Conservation (phyloP, 1,140 invertebrate genomes). For the Aleiodes sp. region DNA sequence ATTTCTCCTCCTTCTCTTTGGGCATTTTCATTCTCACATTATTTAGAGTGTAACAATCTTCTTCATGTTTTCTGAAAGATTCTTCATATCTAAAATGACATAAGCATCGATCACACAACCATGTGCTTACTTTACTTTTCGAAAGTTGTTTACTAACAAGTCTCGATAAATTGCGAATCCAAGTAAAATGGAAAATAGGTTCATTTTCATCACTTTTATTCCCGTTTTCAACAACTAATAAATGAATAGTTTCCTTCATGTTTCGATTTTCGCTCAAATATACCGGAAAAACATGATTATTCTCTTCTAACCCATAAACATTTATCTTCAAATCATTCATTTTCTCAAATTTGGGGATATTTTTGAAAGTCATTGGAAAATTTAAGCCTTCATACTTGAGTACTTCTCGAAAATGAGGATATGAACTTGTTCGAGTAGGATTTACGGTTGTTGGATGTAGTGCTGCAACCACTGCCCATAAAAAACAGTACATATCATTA, state of each 20-base stretch:
- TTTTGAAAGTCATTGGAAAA: conserved; percentile 32
- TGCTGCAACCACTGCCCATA: conserved; percentile 20
- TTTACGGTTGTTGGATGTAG: conserved; percentile 10
- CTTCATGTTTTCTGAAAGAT: no score
- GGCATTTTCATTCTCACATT: no score
- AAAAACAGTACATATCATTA: conserved; percentile 17
- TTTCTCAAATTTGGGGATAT: conserved; percentile 34
- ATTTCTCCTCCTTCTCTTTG: no score
- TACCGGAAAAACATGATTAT: not conserved
- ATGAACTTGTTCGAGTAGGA: not conserved
- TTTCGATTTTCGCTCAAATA: not conserved
- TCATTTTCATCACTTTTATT: not conserved
- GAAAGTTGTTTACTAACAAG: no score
- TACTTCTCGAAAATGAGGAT: not conserved
- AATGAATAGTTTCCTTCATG: not conserved
- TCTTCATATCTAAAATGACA: no score
- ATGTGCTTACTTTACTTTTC: no score
- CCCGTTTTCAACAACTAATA: not conserved
- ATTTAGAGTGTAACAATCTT: no score
- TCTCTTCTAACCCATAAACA: not conserved
- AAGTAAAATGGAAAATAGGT: not conserved
- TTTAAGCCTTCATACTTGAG: conserved; percentile 31
- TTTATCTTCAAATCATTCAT: conserved; percentile 28
- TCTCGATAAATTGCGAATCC: no score
- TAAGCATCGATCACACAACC: no score